Conservation (phyloP, 1,140 invertebrate genomes). For the Brachionus koreanus region DNA sequence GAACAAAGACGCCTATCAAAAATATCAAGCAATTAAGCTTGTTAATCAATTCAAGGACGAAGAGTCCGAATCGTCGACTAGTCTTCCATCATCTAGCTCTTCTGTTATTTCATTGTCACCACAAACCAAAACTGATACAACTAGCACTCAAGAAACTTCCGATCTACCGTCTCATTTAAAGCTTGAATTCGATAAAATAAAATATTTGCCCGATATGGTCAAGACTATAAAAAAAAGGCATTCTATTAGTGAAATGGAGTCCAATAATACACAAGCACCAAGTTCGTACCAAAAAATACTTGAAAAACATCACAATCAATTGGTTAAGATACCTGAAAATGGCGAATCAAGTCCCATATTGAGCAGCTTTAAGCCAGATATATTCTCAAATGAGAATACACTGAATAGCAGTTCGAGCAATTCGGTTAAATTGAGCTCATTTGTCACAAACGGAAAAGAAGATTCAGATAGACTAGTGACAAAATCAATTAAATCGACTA, state of each 20-base stretch:
- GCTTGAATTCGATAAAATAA: conserved; percentile 28
- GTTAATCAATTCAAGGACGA: conserved; percentile 13
- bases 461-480: neutral
- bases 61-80: conserved; percentile 24
- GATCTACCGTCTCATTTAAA: conserved; percentile 13
- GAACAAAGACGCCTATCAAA: conserved; percentile 53
- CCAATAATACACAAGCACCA: neutral
- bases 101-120: neutral
- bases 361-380: neutral
- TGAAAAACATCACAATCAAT: conserved; percentile 35
- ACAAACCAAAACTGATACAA: neutral
- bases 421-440: neutral
- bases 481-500: neutral
- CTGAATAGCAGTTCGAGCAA: neutral
- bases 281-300: neutral
- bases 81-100: neutral
- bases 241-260: conserved; percentile 44
- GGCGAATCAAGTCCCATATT: neutral
- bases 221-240: conserved; percentile 45
- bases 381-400: conserved; percentile 12
- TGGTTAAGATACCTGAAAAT: neutral
- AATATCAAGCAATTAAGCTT: conserved; percentile 47
- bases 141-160: neutral
- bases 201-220: conserved; percentile 31
- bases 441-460: neutral